Evolutionary conservation across 2,888 invertebrate species (phyloP).

Genomic region (Actias luna): DNA sequence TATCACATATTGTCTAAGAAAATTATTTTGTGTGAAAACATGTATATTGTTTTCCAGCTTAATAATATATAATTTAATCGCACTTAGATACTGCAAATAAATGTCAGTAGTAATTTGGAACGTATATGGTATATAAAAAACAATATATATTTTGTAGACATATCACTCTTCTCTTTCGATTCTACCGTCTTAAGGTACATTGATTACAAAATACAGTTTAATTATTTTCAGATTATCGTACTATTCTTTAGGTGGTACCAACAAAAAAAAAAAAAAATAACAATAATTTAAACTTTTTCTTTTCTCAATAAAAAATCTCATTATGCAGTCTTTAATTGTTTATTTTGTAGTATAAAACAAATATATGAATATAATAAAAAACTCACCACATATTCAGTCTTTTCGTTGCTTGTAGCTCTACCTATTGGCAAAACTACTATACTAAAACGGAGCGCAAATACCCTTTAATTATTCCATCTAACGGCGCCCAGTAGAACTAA

Average conservation of each 20-base stretch:
- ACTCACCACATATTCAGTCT: conserved; percentile 44
- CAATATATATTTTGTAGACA: neutral
- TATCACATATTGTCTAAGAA: too few relatives aligned
- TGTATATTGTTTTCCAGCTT: too few relatives aligned
- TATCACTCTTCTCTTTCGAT: too few relatives aligned
- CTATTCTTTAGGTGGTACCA: neutral
- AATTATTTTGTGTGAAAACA: too few relatives aligned
- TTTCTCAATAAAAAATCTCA: neutral
- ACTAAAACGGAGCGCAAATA: conserved; percentile 27
- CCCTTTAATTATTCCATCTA: conserved; percentile 57
- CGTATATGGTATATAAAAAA: neutral
- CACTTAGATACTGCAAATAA: neutral
- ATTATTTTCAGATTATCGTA: neutral
- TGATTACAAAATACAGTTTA: neutral
- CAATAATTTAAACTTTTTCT: too few relatives aligned
- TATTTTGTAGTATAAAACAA: neutral
- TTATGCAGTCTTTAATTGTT: neutral
- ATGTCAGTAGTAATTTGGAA: neutral
- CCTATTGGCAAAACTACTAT: conserved; percentile 48
- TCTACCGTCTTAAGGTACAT: too few relatives aligned
- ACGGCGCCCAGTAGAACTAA: conserved; percentile 43
- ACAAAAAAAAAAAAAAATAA: too few relatives aligned
- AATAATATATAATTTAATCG: too few relatives aligned
- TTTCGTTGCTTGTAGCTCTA: conserved; percentile 49
- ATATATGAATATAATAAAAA: conserved; percentile 23